These are phyloP conservation scores for Drosophila repletoides DNA, from an alignment of 1,140 invertebrate species.

Conservation along the genomic window DNA sequence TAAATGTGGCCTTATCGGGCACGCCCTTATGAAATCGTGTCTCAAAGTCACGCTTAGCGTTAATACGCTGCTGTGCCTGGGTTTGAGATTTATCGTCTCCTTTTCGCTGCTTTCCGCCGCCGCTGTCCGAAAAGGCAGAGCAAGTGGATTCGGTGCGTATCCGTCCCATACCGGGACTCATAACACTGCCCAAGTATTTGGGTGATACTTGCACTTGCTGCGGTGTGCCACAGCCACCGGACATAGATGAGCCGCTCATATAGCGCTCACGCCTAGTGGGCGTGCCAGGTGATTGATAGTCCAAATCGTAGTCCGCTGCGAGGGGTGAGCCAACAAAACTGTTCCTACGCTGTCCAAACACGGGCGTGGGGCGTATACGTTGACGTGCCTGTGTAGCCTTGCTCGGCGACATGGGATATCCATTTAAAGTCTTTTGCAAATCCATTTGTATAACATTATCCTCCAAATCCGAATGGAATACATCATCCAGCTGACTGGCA, in stretches of 20 bases:
- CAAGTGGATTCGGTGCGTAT: conserved; percentile 82
- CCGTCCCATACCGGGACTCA: conserved; percentile 66
- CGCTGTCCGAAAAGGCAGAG: conserved; percentile 72
- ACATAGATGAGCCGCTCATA: conserved; percentile 57
- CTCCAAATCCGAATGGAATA: conserved; percentile 65
- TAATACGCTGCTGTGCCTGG: conserved; percentile 49
- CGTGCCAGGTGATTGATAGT: conserved; percentile 73
- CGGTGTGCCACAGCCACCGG: conserved; percentile 16
- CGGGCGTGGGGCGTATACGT: conserved; percentile 60
- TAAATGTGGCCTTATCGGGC: conserved; percentile 87
- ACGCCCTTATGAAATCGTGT: conserved; percentile 84
- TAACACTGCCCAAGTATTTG: conserved; percentile 56
- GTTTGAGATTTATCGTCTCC: conserved; percentile 49
- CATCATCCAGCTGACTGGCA: conserved; percentile 57
- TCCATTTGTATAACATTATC: conserved; percentile 80
- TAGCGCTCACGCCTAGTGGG: conserved; percentile 69
- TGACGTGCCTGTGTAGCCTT: conserved; percentile 56
- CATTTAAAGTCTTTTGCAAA: conserved; percentile 55
- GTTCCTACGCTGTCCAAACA: conserved; percentile 82
- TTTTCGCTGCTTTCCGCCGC: conserved; percentile 54
- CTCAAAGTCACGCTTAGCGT: conserved; percentile 84
- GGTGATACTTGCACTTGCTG: conserved; percentile 50
- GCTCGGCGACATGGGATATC: conserved; percentile 66
- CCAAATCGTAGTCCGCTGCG: conserved; percentile 59
- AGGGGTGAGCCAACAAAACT: conserved; percentile 74